Base-by-base conservation (phyloP, 2,797 vertebrate species). In the Anabacerthia variegaticeps region DNA sequence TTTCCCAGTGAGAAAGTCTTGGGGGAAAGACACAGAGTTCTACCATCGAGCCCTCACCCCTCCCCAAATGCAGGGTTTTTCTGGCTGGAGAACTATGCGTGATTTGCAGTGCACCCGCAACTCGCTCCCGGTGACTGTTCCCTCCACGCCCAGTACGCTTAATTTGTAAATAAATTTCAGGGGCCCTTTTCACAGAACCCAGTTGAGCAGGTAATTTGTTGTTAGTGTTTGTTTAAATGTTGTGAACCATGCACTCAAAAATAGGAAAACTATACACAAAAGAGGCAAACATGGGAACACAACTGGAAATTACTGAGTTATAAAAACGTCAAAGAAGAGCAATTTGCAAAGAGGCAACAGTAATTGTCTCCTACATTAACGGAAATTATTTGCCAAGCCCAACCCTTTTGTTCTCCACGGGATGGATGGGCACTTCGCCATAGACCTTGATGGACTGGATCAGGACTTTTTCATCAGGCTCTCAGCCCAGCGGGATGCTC, bases 141-240 rank as follows among this genome's bases (percentile, higher is more conserved):
- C 62, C 65, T 85, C 56, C 58, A 46, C 54, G 73, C 81, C 59
- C 37, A 92, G 89, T 46, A 83, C 12, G 26, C 84, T 85, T 94
- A 74, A 93, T 95, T 95, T 93, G 94, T 93, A 89, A 97, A 93
- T 95, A 95, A 92, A 82, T 96, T 94, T 77, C 82, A 76, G 93
- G 85, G 76, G 69, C 89, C 44, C 76, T 89, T 96, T 96, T 95
- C 93, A 96, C 69, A 93, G 95, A 96, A 94, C 41, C 79, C 96
- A 96, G 94, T 56, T 96, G 96, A 96, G 96, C 96, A 97, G 96
- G 96, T 96, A 94, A 96, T 97, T 96, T 97, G 95, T 95, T 96
- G 95, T 92, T 90, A 96, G 93, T 89, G 82, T 88, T 95, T 95
- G 94, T 96, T 89, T 92, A 96, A 95, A 97, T 92, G 96, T 96